Conservation (phyloP, 2,888 invertebrate genomes). For the Harpalus rubripes region DNA sequence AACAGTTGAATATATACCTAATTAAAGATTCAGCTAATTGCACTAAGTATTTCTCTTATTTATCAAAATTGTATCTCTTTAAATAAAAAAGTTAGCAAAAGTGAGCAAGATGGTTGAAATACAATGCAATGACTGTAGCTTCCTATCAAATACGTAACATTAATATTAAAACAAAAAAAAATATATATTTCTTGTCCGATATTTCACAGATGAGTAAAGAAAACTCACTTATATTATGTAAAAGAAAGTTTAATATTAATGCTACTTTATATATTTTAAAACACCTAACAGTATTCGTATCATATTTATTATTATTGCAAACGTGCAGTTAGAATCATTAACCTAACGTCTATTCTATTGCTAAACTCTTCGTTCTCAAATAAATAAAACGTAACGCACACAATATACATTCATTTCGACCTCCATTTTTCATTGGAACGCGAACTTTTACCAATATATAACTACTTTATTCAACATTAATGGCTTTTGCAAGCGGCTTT, state of each 20-base stretch:
- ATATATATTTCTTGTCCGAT: too few relatives aligned
- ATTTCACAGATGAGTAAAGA: too few relatives aligned
- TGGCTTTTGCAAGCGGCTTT: slow-evolving; percentile 13
- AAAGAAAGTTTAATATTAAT: neutral
- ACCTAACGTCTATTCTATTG: neutral
- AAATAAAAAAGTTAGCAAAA: too few relatives aligned
- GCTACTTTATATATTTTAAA: neutral
- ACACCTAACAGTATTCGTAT: neutral
- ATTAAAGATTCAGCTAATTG: too few relatives aligned
- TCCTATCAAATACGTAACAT: too few relatives aligned
- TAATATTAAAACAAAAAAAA: too few relatives aligned
- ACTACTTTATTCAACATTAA: slow-evolving; percentile 28
- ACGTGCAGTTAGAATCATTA: slow-evolving; percentile 5
- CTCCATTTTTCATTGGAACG: slow-evolving; percentile 30
- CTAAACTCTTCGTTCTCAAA: slow-evolving; percentile 13
- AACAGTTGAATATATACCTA: too few relatives aligned
- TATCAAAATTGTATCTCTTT: too few relatives aligned
- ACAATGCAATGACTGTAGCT: too few relatives aligned
- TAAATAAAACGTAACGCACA: slow-evolving; percentile 24
- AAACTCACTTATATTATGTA: too few relatives aligned
- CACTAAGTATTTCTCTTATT: too few relatives aligned
- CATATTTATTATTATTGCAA: slow-evolving; percentile 3
- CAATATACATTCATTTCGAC: slow-evolving; percentile 32
- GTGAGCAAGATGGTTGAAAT: too few relatives aligned
- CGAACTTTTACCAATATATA: slow-evolving; percentile 35